A percentile compares a stretch with the other conserved stretches of the same genome.
These are phyloP conservation scores for Pseudoatta argentina DNA, from an alignment of 1,140 invertebrate genomes.

Conservation along the genomic window DNA sequence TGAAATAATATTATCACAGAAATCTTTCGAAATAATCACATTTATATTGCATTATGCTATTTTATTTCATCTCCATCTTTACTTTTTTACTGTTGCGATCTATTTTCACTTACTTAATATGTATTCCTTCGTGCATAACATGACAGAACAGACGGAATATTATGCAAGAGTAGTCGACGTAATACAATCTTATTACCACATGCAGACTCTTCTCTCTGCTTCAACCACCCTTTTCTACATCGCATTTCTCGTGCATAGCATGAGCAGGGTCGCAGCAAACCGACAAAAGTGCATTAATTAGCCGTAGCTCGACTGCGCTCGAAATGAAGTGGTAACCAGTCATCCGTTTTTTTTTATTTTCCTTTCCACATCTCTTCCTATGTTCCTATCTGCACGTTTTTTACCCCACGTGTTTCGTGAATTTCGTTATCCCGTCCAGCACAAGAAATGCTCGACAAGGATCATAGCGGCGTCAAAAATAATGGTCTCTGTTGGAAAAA, in stretches of 20 bases:
- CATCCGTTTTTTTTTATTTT: constrained; percentile 37
- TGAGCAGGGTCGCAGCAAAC: constrained; percentile 56
- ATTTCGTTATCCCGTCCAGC: constrained; percentile 42
- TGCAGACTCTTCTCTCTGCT: constrained; percentile 13
- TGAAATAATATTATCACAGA: neutral
- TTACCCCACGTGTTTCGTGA: neutral
- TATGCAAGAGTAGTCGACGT: constrained; percentile 31
- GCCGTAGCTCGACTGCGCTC: constrained; percentile 59
- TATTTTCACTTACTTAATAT: neutral
- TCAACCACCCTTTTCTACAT: constrained; percentile 14
- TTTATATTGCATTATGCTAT: neutral
- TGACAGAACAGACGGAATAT: constrained; percentile 39
- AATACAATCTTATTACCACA: constrained; percentile 48
- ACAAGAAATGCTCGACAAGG: neutral
- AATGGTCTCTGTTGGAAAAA: constrained; percentile 11
- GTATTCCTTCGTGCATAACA: neutral
- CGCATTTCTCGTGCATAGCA: constrained; percentile 5
- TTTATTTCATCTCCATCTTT: neutral
- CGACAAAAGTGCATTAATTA: constrained; percentile 77
- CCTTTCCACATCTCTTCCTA: neutral
- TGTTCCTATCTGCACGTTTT: neutral
- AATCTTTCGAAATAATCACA: neutral
- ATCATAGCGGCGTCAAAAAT: constrained; percentile 21
- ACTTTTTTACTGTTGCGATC: neutral
- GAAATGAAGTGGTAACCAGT: constrained; percentile 72